A percentile compares a stretch with the other conserved stretches of the same genome.
These are phyloP conservation scores for Setipinna tenuifilis DNA, from an alignment of 2,797 vertebrate genomes.

Conservation along the genomic window DNA sequence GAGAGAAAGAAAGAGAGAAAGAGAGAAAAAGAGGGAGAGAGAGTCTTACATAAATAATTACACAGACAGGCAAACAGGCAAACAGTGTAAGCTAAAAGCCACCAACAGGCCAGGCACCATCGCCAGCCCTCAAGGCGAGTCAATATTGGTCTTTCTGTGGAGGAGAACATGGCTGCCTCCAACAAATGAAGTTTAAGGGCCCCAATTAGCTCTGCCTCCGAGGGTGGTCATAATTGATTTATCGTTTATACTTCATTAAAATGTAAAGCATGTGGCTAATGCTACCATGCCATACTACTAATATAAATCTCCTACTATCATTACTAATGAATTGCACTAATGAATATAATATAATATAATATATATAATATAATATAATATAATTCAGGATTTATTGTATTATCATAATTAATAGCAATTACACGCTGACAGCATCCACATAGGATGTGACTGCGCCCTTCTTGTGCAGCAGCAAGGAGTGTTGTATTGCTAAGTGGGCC, in stretches of 20 bases:
- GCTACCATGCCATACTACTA: neutral
- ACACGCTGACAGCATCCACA: too few relatives aligned
- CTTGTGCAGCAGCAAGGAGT: neutral
- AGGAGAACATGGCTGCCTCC: neutral
- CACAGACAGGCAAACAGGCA: constrained; percentile 44
- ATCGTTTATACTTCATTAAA: neutral
- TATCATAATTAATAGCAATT: too few relatives aligned
- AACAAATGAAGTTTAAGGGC: neutral
- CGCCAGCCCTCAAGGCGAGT: neutral
- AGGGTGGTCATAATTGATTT: neutral
- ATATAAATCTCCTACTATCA: neutral
- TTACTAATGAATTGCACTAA: neutral
- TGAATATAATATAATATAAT: neutral
- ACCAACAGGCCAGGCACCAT: neutral
- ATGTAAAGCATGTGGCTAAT: neutral
- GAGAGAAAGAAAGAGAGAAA: constrained; percentile 15
- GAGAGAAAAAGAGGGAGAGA: constrained; percentile 36
- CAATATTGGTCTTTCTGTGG: neutral
- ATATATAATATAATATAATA: neutral
- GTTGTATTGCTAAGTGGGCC: neutral
- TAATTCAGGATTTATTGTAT: neutral
- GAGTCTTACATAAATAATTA: constrained; percentile 67
- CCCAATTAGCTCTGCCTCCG: neutral
- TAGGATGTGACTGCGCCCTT: neutral
- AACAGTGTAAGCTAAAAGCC: constrained; percentile 18